Conservation (phyloP, 2,113 vertebrate genomes). For the Aegotheles bennettii region DNA sequence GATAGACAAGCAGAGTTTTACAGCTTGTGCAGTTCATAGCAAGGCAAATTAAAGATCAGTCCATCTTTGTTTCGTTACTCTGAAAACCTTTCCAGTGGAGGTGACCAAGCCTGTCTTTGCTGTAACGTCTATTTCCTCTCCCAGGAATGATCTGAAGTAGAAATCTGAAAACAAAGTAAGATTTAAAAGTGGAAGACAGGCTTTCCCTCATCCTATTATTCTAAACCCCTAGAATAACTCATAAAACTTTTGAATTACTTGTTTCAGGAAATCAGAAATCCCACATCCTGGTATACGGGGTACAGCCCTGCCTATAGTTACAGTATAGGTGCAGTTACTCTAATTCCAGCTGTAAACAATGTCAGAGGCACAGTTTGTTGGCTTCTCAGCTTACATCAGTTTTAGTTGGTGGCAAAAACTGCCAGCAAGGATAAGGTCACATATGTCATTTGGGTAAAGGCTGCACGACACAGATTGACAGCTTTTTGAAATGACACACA, state of each 20-base stretch:
- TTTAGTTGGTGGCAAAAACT: not conserved
- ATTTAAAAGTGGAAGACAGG: not conserved
- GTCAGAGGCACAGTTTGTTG: not conserved
- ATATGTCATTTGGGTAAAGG: not conserved
- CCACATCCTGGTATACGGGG: not conserved
- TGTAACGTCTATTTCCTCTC: not conserved
- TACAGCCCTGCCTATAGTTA: not conserved
- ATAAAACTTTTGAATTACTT: not conserved
- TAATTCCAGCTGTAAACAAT: not conserved
- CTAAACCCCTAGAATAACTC: not conserved
- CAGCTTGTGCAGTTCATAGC: not conserved
- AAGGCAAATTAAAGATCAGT: not conserved
- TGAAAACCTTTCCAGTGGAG: not conserved
- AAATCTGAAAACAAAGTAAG: not conserved
- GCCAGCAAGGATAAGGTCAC: not conserved
- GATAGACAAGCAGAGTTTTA: not conserved
- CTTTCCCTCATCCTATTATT: not conserved
- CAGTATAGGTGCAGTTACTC: not conserved
- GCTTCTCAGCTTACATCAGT: not conserved
- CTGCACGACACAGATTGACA: not conserved
- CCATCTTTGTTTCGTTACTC: not conserved
- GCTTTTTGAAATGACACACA: not conserved
- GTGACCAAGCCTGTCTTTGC: not conserved
- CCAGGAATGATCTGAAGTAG: not conserved
- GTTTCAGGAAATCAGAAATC: not conserved